Evolutionary conservation across 2,797 vertebrate genomes (phyloP).

Genomic region (Catostomus latipinnis): DNA sequence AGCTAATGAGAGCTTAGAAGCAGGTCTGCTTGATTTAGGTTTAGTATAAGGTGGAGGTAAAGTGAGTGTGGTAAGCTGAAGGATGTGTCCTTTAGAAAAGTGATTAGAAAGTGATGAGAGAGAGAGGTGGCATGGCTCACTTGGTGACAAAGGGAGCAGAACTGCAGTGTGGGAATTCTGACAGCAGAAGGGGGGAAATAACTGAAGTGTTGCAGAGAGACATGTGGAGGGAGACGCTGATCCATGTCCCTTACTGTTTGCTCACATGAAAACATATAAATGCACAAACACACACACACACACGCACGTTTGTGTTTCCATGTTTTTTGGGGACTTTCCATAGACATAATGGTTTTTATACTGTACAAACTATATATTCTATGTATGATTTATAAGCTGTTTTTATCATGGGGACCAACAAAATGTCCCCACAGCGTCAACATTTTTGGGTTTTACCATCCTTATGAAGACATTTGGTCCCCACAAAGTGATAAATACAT

Average conservation of each 20-base stretch:
- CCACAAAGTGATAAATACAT: no score
- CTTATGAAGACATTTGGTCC: no score
- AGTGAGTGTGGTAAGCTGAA: constrained; percentile 5
- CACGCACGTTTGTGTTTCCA: no score
- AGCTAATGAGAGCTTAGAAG: constrained; percentile 62
- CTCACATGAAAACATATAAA: constrained; percentile 9
- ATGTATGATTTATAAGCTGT: no score
- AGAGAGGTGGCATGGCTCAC: constrained; percentile 49
- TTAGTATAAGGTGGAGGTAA: constrained; percentile 13
- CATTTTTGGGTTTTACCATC: no score
- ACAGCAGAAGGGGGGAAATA: constrained; percentile 25
- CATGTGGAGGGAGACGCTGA: constrained; percentile 39
- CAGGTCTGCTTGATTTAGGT: constrained; percentile 23
- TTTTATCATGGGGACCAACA: no score
- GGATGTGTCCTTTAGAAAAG: constrained; percentile 51
- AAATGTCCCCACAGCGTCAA: no score
- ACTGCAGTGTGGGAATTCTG: constrained; percentile 31
- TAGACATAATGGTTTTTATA: no score
- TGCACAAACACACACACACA: not conserved
- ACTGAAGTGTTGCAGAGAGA: constrained; percentile 33
- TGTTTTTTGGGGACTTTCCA: no score
- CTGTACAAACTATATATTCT: no score
- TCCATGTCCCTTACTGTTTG: constrained; percentile 35
- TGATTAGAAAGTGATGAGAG: constrained; percentile 62
- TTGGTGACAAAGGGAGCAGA: constrained; percentile 53